A percentile compares a stretch with the other conserved stretches of the same genome.
These are phyloP conservation scores for Neodiprion fabricii DNA, from an alignment of 1,140 invertebrate species.

Conservation along the genomic window DNA sequence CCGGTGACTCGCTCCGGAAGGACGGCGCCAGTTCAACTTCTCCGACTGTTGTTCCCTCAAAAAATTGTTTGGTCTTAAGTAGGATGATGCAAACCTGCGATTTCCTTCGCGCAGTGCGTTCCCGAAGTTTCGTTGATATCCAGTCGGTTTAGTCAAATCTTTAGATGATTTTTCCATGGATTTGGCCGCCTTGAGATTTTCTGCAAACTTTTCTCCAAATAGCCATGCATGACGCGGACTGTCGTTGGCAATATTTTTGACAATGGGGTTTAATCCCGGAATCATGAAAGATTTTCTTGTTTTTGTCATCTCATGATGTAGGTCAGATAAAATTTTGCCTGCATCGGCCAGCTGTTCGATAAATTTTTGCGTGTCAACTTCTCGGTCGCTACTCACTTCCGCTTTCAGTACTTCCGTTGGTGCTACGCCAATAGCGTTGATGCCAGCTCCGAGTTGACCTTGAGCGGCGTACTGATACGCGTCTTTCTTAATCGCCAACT, in stretches of 20 bases:
- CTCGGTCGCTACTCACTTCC: conserved; percentile 8
- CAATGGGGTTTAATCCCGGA: conserved; percentile 5
- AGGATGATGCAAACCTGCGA: conserved; percentile 20
- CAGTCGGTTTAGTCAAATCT: conserved; percentile 12
- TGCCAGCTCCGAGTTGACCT: conserved; percentile 10
- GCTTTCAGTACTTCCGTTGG: conserved; percentile 15
- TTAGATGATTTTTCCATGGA: conserved; percentile 26
- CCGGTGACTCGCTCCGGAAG: conserved; percentile 24
- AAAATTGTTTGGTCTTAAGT: conserved; percentile 11
- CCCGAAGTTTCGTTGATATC: background rate
- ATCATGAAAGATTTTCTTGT: conserved; percentile 20
- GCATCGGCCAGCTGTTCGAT: conserved; percentile 21
- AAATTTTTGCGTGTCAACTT: conserved; percentile 11
- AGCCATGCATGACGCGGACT: conserved; percentile 8
- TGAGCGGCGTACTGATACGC: background rate
- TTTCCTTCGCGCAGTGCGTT: conserved; percentile 12
- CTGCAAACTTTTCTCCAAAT: conserved; percentile 25
- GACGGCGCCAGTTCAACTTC: conserved; percentile 25
- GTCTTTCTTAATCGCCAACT: background rate
- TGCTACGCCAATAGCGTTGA: conserved; percentile 16
- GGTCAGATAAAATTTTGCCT: conserved; percentile 14
- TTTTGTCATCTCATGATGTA: conserved; percentile 19
- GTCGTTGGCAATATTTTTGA: conserved; percentile 19
- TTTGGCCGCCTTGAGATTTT: conserved; percentile 26
- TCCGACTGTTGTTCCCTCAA: conserved; percentile 9